phyloP scores from a whole-genome alignment of 2,113 vertebrate genomes.

The Eira barbara region DNA sequence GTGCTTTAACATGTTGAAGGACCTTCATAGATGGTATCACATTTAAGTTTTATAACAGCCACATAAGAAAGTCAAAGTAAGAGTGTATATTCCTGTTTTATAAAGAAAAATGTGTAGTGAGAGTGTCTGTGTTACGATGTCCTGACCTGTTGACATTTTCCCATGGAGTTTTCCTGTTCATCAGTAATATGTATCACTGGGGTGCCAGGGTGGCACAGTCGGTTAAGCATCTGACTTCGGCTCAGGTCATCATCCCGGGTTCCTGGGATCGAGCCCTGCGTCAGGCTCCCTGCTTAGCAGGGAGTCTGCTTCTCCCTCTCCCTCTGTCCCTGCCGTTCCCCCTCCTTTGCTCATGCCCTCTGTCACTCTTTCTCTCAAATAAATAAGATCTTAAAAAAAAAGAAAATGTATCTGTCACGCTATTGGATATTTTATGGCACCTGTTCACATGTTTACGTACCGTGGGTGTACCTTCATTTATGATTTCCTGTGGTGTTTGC shows the following conservation, averaged over 20 bases:
- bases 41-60: background rate
- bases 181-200: background rate
- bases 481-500: slow-evolving; percentile 17
- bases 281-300: background rate
- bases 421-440: background rate
- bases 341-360: no score
- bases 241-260: background rate
- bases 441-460: background rate
- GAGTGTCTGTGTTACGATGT: background rate
- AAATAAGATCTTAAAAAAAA: background rate
- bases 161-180: background rate
- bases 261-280: fast-evolving
- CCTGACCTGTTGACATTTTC: background rate
- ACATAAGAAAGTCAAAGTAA: background rate
- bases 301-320: background rate
- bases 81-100: background rate
- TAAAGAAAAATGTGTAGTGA: background rate
- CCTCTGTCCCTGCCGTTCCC: background rate
- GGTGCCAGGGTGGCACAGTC: background rate
- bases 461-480: background rate
- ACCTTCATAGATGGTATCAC: background rate
- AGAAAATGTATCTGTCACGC: background rate
- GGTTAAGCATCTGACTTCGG: background rate
- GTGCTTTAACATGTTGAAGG: background rate
- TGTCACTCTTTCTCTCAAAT: background rate